Evolutionary conservation across 2,113 vertebrate genomes (phyloP), one percentile per base, ranked within the genome.

Genomic region (Sceloporus tristichus): DNA sequence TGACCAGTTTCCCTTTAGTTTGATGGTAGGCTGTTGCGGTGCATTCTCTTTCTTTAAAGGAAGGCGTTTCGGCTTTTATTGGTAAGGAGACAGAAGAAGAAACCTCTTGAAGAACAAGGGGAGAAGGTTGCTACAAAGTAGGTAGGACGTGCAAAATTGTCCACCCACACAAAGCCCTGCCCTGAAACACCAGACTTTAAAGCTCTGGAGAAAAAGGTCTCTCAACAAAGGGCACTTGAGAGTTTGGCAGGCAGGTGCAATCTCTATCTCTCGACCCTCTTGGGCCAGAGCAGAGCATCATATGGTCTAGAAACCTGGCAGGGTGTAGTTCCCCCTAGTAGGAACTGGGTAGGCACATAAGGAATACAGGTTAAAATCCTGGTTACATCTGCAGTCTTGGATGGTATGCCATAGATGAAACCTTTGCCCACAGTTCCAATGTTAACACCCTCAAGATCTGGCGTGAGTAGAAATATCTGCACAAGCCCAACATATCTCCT

Each of bases 31-130:
- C 59, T 0, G 10, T 80, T 79, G 4, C 40, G 85, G 66, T 13
- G 65, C 53, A 23, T 73, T 88, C 87, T 88, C 87, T 88, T 83
- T 88, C 81, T 88, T 71, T 42, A 34, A 88, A 56, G 34, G 87
- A 88, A 88, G 87, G 87, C 87, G 82, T 84, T 88, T 88, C 75
- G 81, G 87, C 87, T 88, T 88, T 88, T 88, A 88, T 88, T 88
- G 74, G 87, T 83, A 88, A 88, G 74, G 87, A 83, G 66, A 84
- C 87, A 78, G 87, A 68, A 88, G 87, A 77, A 68, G 56, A 74
- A 83, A 66, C 81, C 59, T 88, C 80, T 88, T 78, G 80, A 84
- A 88, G 81, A 66, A 70, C 87, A 54, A 83, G 87, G 81, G 87
- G 75, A 84, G 81, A 54, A 29, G 27, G 83, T 84, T 88, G 87